A percentile compares a stretch with the other conserved stretches of the same genome.
Evolutionary conservation across 2,113 vertebrate genomes (phyloP).

Genomic region (pig (Sus scrofa)): T2T-Sscrofa CM000830.6:46813001-46813500

Average conservation of each 20-base stretch:
- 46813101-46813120: slow-evolving; percentile 5
- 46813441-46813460: slow-evolving; percentile 43
- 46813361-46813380: slow-evolving; percentile 56
- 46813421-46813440: slow-evolving; percentile 10
- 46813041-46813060: slow-evolving; percentile 29
- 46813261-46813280: slow-evolving; percentile 57
- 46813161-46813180: slow-evolving; percentile 50
- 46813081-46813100: background rate
- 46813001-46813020: slow-evolving; percentile 43
- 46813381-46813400: slow-evolving; percentile 44
- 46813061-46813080: background rate
- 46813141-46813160: background rate
- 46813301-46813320: slow-evolving; percentile 46
- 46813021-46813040: slow-evolving; percentile 32
- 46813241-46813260: background rate
- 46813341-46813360: slow-evolving; percentile 52
- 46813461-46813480: slow-evolving; percentile 18
- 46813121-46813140: background rate
- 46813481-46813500: slow-evolving; percentile 48
- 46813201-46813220: slow-evolving; percentile 47
- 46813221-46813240: slow-evolving; percentile 1
- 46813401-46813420: slow-evolving; percentile 46
- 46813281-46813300: slow-evolving; percentile 61
- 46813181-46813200: slow-evolving; percentile 36
- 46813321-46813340: slow-evolving; percentile 60